Percentiles rank a stretch among this genome's conserved stretches.
Conservation (phyloP, 2,797 vertebrate species). For the Parambassis ranga region DNA sequence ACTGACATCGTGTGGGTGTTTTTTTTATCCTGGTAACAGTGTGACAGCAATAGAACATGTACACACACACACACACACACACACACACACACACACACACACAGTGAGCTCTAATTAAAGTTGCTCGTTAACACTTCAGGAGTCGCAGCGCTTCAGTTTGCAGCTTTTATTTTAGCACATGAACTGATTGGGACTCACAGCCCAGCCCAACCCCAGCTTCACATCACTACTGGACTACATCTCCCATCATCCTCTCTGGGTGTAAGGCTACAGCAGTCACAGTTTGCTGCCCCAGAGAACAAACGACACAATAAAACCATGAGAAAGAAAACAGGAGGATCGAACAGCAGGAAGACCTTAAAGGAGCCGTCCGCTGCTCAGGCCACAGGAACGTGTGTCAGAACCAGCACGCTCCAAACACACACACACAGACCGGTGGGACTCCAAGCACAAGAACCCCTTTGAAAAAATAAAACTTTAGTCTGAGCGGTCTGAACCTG, state of each 20-base stretch:
- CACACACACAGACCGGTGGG: too few species aligned
- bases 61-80: not conserved
- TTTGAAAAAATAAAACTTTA: slow-evolving; percentile 27
- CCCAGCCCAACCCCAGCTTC: not conserved
- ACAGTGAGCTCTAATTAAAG: not conserved
- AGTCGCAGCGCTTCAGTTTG: not conserved
- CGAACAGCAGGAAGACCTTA: not conserved
- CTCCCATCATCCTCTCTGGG: slow-evolving; percentile 45
- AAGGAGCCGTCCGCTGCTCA: not conserved
- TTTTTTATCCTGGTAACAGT: too few species aligned
- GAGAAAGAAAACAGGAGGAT: not conserved
- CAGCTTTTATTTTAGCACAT: slow-evolving; percentile 54
- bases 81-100: not conserved
- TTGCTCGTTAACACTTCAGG: not conserved
- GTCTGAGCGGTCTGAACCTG: not conserved
- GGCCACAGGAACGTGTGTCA: too few species aligned
- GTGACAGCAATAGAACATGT: too few species aligned
- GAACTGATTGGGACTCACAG: slow-evolving; percentile 26
- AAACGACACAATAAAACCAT: not conserved
- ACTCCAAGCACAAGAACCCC: not conserved
- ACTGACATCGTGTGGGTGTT: too few species aligned
- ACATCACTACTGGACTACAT: slow-evolving; percentile 32
- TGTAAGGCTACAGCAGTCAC: slow-evolving; percentile 56
- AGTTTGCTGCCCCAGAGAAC: not conserved
- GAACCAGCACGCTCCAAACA: not conserved